A percentile compares a stretch with the other conserved stretches of the same genome.
These are phyloP conservation scores for Nesidiocoris tenuis DNA, from an alignment of 2,888 invertebrate genomes.

Conservation along the genomic window DNA sequence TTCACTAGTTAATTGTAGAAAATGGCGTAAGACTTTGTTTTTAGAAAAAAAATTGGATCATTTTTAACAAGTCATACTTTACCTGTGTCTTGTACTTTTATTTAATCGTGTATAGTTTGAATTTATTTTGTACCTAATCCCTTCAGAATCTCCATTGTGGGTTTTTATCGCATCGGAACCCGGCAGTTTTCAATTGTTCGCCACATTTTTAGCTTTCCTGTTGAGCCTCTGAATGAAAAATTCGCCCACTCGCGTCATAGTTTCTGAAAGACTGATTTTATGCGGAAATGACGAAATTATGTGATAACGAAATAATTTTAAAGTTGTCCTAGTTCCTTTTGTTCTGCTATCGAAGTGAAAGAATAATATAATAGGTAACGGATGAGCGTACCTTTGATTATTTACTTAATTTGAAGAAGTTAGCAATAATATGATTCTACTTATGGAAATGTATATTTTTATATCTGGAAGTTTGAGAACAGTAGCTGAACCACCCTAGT, in stretches of 20 bases:
- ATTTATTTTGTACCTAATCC: background rate
- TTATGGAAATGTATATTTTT: constrained; percentile 34
- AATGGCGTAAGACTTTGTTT: background rate
- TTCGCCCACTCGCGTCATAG: background rate
- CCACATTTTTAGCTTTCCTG: background rate
- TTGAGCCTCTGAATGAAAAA: background rate
- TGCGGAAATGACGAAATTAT: constrained; percentile 28
- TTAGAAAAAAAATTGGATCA: background rate
- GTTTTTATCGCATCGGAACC: background rate
- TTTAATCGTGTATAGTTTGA: background rate
- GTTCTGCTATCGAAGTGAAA: background rate
- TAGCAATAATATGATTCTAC: constrained; percentile 16
- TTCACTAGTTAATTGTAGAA: background rate
- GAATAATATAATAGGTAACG: constrained; percentile 5
- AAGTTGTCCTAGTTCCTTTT: constrained; percentile 31
- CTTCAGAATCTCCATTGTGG: constrained; percentile 9
- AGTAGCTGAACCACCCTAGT: background rate
- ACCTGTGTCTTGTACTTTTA: background rate
- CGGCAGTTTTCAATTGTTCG: background rate
- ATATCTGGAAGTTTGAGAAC: constrained; percentile 8
- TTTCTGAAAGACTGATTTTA: constrained; percentile 30
- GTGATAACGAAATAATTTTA: constrained; percentile 18
- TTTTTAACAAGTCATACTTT: background rate
- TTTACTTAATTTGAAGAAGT: constrained; percentile 19
- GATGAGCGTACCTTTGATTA: background rate